These are phyloP conservation scores for Mylabris phalerata DNA, from an alignment of 1,140 invertebrate genomes.

Conservation along the genomic window DNA sequence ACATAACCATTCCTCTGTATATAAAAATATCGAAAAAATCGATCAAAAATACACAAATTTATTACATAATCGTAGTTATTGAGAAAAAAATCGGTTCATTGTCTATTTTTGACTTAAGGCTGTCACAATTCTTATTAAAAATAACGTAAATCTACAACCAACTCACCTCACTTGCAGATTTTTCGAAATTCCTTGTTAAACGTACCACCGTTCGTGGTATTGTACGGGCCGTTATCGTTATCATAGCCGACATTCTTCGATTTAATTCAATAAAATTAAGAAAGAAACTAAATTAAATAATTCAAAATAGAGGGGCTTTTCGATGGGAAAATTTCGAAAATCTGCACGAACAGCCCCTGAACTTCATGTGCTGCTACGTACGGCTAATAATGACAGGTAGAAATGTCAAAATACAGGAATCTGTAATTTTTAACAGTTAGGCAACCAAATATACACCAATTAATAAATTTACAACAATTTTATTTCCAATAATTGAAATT, in stretches of 20 bases:
- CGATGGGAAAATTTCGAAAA: too few species aligned
- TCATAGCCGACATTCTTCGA: conserved; percentile 25
- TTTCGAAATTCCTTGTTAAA: conserved; percentile 36
- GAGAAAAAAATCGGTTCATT: conserved; percentile 10
- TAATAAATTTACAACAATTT: too few species aligned
- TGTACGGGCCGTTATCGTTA: conserved; percentile 35
- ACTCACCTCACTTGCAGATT: conserved; percentile 37
- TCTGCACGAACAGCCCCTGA: too few species aligned
- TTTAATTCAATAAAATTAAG: too few species aligned
- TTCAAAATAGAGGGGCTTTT: too few species aligned
- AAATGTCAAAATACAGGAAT: too few species aligned
- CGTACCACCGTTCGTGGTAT: conserved; percentile 35
- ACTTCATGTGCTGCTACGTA: too few species aligned
- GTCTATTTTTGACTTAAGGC: conserved; percentile 12
- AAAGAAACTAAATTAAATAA: too few species aligned
- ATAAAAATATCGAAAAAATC: background rate
- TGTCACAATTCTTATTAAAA: conserved; percentile 5
- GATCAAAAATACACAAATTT: conserved; percentile 3
- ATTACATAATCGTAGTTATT: conserved; percentile 25
- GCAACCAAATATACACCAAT: too few species aligned
- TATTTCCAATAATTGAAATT: too few species aligned
- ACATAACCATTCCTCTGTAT: conserved; percentile 18
- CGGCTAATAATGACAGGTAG: too few species aligned
- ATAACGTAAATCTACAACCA: conserved; percentile 1
- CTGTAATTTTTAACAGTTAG: too few species aligned